Evolutionary conservation across 2,888 invertebrate species (phyloP), one percentile per base, ranked within the genome.

Genomic region (Encarsia formosa): DNA sequence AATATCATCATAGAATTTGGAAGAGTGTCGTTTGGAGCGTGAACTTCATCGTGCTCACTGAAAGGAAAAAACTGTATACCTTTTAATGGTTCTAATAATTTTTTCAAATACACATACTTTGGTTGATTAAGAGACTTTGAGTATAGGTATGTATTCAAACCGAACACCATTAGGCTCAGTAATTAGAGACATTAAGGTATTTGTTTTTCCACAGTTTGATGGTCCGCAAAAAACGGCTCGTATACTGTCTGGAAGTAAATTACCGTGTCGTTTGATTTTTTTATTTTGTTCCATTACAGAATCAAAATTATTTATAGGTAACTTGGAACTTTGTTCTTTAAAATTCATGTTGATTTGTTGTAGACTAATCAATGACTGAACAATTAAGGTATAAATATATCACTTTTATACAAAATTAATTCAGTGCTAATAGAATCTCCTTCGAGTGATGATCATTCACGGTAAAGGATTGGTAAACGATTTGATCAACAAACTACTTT

Each of bases 1-100:
- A 73, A 70, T 55, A 74, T 73, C 41, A 74, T 68, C 51, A 73
- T 63, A 16, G 16, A n/a, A n/a, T n/a, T n/a, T n/a, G n/a, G n/a
- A n/a, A n/a, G n/a, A n/a, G n/a, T n/a, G n/a, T n/a, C n/a, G n/a
- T n/a, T n/a, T n/a, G n/a, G n/a, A n/a, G n/a, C n/a, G n/a, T n/a
- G n/a, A n/a, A n/a, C n/a, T n/a, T n/a, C n/a, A n/a, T n/a, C n/a
- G n/a, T n/a, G n/a, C n/a, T n/a, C n/a, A n/a, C n/a, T n/a, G n/a
- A n/a, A 43, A 5, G 2, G 2, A 32, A 43, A 29, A 32, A 31
- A 43, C 23, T 32, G 2, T 2, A 43, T n/a, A 8, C 18, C 2
- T 15, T 32, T 18, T 9, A 29, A 18, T n/a, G 8, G 5, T 9
- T 43, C 19, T 8, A 43, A 20, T 43, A 43, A 11, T 8, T 29